Conservation (phyloP, 2,113 vertebrate species). For the Pluvianellus socialis region DNA sequence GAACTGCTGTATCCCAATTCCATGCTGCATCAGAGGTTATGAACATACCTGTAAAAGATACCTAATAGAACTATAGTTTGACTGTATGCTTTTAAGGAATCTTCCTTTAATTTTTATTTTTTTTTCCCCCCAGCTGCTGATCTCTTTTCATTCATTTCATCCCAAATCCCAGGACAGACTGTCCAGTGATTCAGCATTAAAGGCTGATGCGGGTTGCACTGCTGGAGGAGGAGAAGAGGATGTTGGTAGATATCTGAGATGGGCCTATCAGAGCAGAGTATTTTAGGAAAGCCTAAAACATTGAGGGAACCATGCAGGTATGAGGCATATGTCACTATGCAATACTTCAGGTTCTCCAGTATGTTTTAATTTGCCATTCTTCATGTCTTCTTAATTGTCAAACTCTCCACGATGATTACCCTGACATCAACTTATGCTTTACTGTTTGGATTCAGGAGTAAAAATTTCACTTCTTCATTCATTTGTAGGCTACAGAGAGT, state of each 20-base stretch:
- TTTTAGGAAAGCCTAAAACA: not conserved
- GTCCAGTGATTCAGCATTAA: not conserved
- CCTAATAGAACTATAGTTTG: not conserved
- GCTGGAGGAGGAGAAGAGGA: not conserved
- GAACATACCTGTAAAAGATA: not conserved
- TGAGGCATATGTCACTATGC: not conserved
- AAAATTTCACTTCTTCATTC: not conserved
- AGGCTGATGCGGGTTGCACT: not conserved
- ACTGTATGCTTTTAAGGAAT: not conserved
- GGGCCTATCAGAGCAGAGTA: not conserved
- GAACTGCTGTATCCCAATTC: not conserved
- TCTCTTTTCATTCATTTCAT: not conserved
- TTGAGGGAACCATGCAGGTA: accelerated
- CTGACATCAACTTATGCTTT: not conserved
- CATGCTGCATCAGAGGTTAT: not conserved
- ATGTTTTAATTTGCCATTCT: not conserved
- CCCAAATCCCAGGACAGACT: not conserved
- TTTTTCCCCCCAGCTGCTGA: not conserved
- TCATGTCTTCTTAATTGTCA: not conserved
- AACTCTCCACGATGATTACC: not conserved
- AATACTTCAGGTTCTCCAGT: not conserved
- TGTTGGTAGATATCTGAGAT: not conserved
- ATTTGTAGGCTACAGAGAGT: not conserved
- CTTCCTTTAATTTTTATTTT: not conserved
- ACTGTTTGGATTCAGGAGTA: not conserved